Conservation (phyloP, 2,113 vertebrate species). For the Amia ocellicauda region DNA sequence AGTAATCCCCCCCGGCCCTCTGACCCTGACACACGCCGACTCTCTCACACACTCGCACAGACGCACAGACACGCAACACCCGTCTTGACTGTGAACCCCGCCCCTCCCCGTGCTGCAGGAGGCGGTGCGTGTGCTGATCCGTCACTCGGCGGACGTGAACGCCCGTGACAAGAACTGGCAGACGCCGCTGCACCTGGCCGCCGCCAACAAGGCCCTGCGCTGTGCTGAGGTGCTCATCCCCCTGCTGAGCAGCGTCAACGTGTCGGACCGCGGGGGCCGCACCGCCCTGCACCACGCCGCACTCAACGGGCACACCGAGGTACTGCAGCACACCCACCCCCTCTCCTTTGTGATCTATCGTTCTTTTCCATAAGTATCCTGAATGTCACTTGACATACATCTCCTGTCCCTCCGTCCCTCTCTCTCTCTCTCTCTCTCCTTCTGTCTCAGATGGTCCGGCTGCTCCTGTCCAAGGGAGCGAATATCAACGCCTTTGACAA, state of each 20-base stretch:
- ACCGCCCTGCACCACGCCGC: slow-evolving; percentile 93
- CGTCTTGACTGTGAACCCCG: background rate
- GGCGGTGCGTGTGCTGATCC: slow-evolving; percentile 86
- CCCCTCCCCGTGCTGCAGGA: slow-evolving; percentile 62
- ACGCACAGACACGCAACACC: background rate
- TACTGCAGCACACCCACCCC: no score
- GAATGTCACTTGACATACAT: background rate
- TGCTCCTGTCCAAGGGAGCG: slow-evolving; percentile 89
- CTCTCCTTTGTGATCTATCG: no score
- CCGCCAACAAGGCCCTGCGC: slow-evolving; percentile 85
- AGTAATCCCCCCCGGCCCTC: slow-evolving; percentile 28
- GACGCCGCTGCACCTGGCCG: slow-evolving; percentile 89
- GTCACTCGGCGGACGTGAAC: slow-evolving; percentile 92
- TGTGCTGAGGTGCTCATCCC: slow-evolving; percentile 90
- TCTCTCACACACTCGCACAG: background rate
- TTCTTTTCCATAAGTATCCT: no score
- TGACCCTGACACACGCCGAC: background rate
- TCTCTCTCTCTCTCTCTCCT: slow-evolving; percentile 3
- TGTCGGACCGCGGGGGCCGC: slow-evolving; percentile 88
- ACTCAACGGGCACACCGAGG: slow-evolving; percentile 91
- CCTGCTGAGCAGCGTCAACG: slow-evolving; percentile 89
- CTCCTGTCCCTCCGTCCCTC: background rate
- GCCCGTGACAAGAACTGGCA: slow-evolving; percentile 98
- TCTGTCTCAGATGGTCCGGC: slow-evolving; percentile 85
- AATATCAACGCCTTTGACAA: slow-evolving; percentile 98